A percentile compares a stretch with the other conserved stretches of the same genome.
Evolutionary conservation across 92 coral and sea anemone genomes (phyloP).

Genomic region (Heliopora coerulea): DNA sequence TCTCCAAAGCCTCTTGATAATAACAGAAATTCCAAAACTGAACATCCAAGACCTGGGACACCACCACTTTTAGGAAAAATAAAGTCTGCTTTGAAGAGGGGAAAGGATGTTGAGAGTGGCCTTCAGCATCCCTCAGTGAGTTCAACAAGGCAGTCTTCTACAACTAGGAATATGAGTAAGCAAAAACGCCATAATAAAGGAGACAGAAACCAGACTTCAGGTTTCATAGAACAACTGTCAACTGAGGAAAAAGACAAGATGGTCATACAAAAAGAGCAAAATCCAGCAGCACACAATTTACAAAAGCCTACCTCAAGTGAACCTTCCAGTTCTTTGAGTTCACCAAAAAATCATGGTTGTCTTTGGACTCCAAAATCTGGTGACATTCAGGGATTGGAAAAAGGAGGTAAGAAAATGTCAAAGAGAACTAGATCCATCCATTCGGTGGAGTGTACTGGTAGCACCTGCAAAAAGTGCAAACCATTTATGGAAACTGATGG

Average conservation of each 20-base stretch:
- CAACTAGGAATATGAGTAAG: not conserved
- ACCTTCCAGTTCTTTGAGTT: too few relatives aligned
- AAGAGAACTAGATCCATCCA: not conserved
- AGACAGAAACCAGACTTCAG: not conserved
- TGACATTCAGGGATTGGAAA: not conserved
- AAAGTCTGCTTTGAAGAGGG: not conserved
- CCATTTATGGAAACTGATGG: not conserved
- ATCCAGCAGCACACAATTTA: not conserved
- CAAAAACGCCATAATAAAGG: not conserved
- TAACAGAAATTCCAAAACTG: not conserved
- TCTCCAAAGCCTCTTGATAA: not conserved
- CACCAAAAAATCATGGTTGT: too few relatives aligned
- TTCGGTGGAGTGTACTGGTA: not conserved
- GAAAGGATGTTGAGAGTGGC: not conserved
- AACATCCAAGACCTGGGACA: too few relatives aligned
- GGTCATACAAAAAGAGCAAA: not conserved
- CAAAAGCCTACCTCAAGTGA: not conserved
- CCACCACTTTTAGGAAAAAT: not conserved
- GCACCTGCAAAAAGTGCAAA: constrained; percentile 5
- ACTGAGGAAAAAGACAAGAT: not conserved
- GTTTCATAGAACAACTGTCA: not conserved
- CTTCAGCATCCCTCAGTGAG: not conserved
- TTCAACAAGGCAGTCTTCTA: not conserved
- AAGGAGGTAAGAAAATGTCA: not conserved
- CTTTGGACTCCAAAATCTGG: too few relatives aligned